These are phyloP conservation scores for Cheilosia scutellata DNA, from an alignment of 2,888 invertebrate genomes.

Conservation along the genomic window DNA sequence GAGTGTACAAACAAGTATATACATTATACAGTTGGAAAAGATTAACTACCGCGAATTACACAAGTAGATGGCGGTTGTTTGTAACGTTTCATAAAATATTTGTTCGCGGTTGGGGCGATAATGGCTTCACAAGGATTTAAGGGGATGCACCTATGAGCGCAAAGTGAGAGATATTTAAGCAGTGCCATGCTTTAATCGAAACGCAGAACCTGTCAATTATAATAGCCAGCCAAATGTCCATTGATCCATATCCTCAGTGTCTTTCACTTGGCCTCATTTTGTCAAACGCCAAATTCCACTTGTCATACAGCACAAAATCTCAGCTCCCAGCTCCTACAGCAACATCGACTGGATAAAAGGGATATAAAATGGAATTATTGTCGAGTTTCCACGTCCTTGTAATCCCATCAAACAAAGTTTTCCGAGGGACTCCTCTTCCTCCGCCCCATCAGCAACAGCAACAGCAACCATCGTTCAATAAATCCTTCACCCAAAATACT, in stretches of 20 bases:
- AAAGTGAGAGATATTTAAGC: background rate
- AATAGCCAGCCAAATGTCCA: background rate
- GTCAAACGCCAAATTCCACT: background rate
- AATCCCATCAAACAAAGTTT: slow-evolving; percentile 62
- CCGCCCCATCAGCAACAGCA: background rate
- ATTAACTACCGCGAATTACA: slow-evolving; percentile 43
- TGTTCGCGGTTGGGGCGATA: background rate
- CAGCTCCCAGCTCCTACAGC: background rate
- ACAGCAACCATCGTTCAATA: slow-evolving; percentile 45
- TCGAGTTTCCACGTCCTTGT: slow-evolving; percentile 61
- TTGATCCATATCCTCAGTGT: background rate
- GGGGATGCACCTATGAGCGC: background rate
- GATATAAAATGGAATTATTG: slow-evolving; percentile 53
- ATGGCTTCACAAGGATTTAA: background rate
- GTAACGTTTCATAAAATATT: slow-evolving; percentile 12
- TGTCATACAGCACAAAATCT: slow-evolving; percentile 21
- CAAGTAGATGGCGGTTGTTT: background rate
- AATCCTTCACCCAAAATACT: slow-evolving; percentile 64
- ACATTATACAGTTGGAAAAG: slow-evolving; percentile 19
- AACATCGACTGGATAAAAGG: slow-evolving; percentile 15
- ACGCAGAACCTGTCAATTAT: background rate
- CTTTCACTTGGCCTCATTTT: slow-evolving; percentile 11
- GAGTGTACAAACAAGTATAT: background rate
- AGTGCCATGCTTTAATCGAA: background rate
- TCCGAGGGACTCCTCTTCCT: background rate